Evolutionary conservation across 2,888 invertebrate genomes (phyloP).

Genomic region (Synergus japonicus): DNA sequence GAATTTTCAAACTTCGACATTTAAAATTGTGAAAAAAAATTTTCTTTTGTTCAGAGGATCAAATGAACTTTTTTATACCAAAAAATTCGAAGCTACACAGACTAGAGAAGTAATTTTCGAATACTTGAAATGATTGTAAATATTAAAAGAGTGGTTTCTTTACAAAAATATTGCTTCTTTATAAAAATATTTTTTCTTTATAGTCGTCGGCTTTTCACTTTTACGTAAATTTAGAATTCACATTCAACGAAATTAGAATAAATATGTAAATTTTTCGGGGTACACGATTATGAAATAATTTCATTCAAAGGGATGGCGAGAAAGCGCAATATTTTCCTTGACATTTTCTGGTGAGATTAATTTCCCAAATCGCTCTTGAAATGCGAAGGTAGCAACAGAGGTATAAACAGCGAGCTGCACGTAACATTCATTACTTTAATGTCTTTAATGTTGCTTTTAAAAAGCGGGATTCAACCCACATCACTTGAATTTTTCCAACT

Average conservation of each 20-base stretch:
- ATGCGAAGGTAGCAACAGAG: background rate
- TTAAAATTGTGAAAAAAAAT: too few species aligned
- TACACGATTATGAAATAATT: constrained; percentile 7
- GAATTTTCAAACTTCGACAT: too few species aligned
- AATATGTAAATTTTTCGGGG: background rate
- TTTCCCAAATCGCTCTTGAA: constrained; percentile 19
- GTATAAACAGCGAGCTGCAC: constrained; percentile 17
- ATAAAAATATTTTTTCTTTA: too few species aligned
- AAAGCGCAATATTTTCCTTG: constrained; percentile 7
- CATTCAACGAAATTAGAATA: constrained; percentile 25
- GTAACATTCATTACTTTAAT: constrained; percentile 26
- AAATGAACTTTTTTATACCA: too few species aligned
- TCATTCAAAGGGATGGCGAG: background rate
- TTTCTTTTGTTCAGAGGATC: too few species aligned
- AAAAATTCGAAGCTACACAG: too few species aligned
- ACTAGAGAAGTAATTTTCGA: too few species aligned
- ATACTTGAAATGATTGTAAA: too few species aligned
- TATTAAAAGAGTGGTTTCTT: too few species aligned
- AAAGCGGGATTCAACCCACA: background rate
- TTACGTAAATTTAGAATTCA: background rate
- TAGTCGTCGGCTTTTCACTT: background rate
- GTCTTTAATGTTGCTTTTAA: constrained; percentile 11
- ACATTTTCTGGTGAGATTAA: constrained; percentile 22
- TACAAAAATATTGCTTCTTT: too few species aligned
- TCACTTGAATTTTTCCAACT: background rate